These are phyloP conservation scores for Archivesica marissinica DNA, from an alignment of 1,140 invertebrate genomes.

Conservation along the genomic window DNA sequence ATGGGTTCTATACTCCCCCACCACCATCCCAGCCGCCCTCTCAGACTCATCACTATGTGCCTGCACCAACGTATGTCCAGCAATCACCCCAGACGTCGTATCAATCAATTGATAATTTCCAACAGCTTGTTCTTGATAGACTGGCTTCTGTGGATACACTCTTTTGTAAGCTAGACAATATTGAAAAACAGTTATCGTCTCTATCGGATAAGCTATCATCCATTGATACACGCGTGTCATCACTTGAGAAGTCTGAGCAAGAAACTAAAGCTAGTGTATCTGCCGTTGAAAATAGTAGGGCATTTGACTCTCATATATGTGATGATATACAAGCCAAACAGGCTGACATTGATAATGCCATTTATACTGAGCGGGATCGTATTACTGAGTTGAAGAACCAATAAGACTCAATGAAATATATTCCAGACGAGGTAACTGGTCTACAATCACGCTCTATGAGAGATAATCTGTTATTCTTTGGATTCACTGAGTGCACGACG, in stretches of 20 bases:
- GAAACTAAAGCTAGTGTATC: background rate
- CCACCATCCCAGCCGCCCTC: no score
- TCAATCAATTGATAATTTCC: background rate
- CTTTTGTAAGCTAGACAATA: background rate
- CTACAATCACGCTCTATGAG: background rate
- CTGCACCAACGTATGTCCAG: no score
- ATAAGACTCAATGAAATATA: background rate
- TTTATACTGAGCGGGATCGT: background rate
- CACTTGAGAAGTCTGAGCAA: background rate
- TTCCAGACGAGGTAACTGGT: background rate
- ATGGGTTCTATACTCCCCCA: no score
- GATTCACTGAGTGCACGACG: background rate
- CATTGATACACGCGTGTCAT: background rate
- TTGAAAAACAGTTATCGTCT: background rate
- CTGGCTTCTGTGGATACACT: background rate
- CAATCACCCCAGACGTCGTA: background rate
- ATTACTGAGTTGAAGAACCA: background rate
- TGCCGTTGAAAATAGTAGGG: background rate
- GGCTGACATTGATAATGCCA: background rate
- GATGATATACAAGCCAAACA: background rate
- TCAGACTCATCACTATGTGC: no score
- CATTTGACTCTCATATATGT: conserved; percentile 18
- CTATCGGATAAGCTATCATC: background rate
- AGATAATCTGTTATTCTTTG: background rate
- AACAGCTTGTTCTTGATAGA: background rate